These are phyloP conservation scores for Oncorhynchus keta DNA, from an alignment of 2,113 vertebrate genomes.

Conservation along the genomic window DNA sequence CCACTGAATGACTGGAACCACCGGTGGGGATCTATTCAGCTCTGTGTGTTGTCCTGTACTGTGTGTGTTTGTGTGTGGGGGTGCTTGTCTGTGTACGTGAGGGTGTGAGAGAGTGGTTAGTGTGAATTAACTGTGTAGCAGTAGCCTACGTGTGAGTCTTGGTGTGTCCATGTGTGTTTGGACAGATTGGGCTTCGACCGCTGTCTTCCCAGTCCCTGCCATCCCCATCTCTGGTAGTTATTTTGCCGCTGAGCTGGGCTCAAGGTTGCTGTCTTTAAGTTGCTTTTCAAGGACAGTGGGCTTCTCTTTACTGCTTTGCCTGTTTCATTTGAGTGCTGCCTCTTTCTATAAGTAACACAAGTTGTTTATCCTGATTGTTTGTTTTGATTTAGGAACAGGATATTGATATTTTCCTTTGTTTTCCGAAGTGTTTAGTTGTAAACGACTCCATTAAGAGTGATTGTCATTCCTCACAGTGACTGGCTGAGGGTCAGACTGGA, in stretches of 20 bases:
- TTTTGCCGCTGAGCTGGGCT: constrained; percentile 22
- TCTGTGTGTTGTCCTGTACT: not conserved
- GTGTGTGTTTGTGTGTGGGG: not conserved
- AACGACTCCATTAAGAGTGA: too few species aligned
- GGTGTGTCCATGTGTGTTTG: constrained; percentile 2
- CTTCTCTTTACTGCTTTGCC: constrained; percentile 16
- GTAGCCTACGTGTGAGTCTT: not conserved
- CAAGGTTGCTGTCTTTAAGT: constrained; percentile 27
- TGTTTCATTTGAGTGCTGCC: not conserved
- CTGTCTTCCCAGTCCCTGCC: not conserved
- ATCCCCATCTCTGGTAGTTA: constrained; percentile 22
- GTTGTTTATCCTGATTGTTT: too few species aligned
- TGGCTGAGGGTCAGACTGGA: too few species aligned
- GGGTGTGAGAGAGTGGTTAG: constrained; percentile 10
- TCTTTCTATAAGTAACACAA: constrained; percentile 18
- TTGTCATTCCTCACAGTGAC: too few species aligned
- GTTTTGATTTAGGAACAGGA: too few species aligned
- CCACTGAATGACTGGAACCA: constrained; percentile 18
- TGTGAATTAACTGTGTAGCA: not conserved
- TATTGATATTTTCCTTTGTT: not conserved
- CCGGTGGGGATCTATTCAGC: constrained; percentile 15
- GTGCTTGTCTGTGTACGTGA: not conserved
- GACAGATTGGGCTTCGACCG: constrained; percentile 13
- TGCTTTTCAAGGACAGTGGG: constrained; percentile 31
- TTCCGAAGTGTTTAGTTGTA: not conserved